A percentile compares a stretch with the other conserved stretches of the same genome.
Conservation (phyloP, 2,797 vertebrate species). For the Hyperoplus immaculatus region DNA sequence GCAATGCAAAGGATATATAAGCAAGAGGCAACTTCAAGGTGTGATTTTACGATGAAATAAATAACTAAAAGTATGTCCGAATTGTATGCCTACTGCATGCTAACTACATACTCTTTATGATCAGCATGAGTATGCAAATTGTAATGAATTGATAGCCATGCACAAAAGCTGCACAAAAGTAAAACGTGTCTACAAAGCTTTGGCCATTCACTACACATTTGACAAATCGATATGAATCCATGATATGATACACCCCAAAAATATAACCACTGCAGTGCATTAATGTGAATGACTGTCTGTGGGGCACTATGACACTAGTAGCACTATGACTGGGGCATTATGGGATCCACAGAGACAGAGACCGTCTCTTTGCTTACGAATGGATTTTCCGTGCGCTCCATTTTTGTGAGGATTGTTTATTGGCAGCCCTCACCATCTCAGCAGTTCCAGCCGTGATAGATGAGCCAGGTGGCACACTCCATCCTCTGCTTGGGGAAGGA, state of each 20-base stretch:
- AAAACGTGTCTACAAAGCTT: not conserved
- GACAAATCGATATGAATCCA: conserved; percentile 22
- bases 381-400: conserved; percentile 76
- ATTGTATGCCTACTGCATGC: too few species aligned
- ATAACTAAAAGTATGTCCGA: too few species aligned
- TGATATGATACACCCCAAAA: conserved; percentile 24
- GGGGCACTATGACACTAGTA: not conserved
- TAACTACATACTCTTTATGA: too few species aligned
- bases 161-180: not conserved
- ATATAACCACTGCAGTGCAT: conserved; percentile 19
- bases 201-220: not conserved
- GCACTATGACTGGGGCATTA: conserved; percentile 23
- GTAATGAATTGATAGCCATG: too few species aligned
- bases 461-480: conserved; percentile 82
- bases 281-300: conserved; percentile 30
- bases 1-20: too few species aligned
- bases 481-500: conserved; percentile 63
- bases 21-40: too few species aligned
- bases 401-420: conserved; percentile 82
- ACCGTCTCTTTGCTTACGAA: conserved; percentile 62
- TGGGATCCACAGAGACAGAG: conserved; percentile 56
- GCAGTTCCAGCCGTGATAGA: conserved; percentile 84
- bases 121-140: too few species aligned
- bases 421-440: conserved; percentile 84
- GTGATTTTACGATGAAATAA: too few species aligned